These are phyloP conservation scores for Cebus imitator DNA, from an alignment of 2,113 vertebrate species.

Conservation along the genomic window DNA sequence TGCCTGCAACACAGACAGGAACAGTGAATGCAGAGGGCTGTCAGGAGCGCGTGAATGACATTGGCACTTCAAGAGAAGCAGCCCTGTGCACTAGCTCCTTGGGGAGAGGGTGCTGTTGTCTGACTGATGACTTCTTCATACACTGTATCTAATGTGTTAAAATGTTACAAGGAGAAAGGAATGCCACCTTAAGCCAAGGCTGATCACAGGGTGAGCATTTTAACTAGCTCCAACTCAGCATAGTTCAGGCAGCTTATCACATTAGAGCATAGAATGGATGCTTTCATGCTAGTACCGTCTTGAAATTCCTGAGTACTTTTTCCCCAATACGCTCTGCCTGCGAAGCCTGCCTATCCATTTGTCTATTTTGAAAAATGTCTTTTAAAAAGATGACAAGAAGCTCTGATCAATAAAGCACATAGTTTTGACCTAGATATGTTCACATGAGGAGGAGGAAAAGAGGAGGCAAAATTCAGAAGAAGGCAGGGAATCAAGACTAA, in stretches of 20 bases:
- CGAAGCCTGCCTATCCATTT: background rate
- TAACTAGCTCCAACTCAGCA: background rate
- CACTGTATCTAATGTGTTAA: background rate
- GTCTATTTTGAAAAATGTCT: background rate
- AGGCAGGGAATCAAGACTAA: background rate
- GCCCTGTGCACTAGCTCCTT: background rate
- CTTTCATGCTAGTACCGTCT: background rate
- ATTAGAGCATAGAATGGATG: background rate
- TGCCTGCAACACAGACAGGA: background rate
- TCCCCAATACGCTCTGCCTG: accelerated
- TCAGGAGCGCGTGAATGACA: too few relatives aligned
- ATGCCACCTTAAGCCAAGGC: background rate
- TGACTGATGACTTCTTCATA: background rate
- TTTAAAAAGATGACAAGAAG: background rate
- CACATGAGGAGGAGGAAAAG: background rate
- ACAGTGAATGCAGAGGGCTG: too few relatives aligned
- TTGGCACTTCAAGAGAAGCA: background rate
- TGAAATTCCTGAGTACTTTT: background rate
- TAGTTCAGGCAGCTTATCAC: background rate
- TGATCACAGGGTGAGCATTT: background rate
- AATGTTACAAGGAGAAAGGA: background rate
- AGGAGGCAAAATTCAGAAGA: background rate
- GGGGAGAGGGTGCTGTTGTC: background rate
- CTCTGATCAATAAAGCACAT: background rate
- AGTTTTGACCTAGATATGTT: background rate